Percentiles rank a stretch among this genome's conserved stretches.
Conservation (phyloP, 2,797 vertebrate genomes). For the Muscicapa striata region DNA sequence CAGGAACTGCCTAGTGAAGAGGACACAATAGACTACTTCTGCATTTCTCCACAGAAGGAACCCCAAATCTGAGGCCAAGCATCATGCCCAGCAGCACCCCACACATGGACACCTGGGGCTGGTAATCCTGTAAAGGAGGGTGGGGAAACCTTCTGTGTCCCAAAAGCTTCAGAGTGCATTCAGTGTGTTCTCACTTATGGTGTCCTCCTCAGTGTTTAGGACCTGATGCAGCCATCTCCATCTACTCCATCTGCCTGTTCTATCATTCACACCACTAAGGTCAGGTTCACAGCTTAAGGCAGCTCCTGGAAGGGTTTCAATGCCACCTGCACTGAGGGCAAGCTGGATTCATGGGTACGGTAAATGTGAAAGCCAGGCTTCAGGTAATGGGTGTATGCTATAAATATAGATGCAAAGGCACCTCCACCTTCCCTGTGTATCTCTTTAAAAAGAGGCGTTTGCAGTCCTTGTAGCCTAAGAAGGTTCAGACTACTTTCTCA, state of each 20-base stretch:
- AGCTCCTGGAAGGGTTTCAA: neutral
- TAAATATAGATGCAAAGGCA: neutral
- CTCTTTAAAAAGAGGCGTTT: neutral
- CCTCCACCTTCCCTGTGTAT: neutral
- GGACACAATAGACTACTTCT: neutral
- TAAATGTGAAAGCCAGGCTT: neutral
- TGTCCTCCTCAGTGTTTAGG: neutral
- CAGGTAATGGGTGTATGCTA: neutral
- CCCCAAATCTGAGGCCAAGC: neutral
- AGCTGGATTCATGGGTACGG: neutral
- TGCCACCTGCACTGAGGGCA: neutral
- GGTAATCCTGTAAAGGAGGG: neutral
- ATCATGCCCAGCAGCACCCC: neutral
- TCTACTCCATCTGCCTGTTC: neutral
- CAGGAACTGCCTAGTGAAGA: neutral
- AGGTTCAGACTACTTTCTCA: neutral
- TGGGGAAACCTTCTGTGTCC: neutral
- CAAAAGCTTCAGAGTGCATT: neutral
- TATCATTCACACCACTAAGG: neutral
- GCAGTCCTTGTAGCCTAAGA: rapidly evolving
- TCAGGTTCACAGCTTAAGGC: neutral
- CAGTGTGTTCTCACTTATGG: neutral
- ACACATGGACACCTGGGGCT: neutral
- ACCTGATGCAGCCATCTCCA: neutral
- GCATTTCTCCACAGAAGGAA: neutral